These are phyloP conservation scores for Lasioglossum calceatum DNA, from an alignment of 2,888 invertebrate genomes.

Conservation along the genomic window DNA sequence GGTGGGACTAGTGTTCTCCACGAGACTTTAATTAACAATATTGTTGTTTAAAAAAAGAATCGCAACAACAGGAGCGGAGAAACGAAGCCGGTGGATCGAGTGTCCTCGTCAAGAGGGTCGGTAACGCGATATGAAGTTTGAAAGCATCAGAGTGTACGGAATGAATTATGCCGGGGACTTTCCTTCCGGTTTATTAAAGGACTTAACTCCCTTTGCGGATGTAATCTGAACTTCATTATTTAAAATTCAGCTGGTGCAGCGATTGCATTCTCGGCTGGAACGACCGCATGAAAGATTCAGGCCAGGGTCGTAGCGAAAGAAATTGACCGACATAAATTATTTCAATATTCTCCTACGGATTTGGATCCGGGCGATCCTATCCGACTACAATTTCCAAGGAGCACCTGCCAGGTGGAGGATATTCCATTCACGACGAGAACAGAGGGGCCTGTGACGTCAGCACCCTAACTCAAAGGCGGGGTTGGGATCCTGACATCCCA, in stretches of 20 bases:
- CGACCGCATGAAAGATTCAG: constrained; percentile 72
- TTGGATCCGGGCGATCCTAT: constrained; percentile 25
- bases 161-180: constrained; percentile 56
- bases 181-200: constrained; percentile 70
- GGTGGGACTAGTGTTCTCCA: background rate
- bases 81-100: background rate
- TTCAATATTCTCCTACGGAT: constrained; percentile 61
- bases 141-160: constrained; percentile 14
- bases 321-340: constrained; percentile 74
- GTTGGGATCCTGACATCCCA: background rate
- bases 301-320: constrained; percentile 62
- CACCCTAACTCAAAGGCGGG: background rate
- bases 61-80: background rate
- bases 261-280: constrained; percentile 72
- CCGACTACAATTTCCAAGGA: constrained; percentile 56
- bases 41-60: background rate
- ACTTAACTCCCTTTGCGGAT: constrained; percentile 60
- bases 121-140: constrained; percentile 33
- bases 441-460: background rate
- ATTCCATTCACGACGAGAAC: background rate
- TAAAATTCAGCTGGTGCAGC: constrained; percentile 72
- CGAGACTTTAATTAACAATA: background rate
- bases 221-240: constrained; percentile 72
- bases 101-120: background rate
- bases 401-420: constrained; percentile 13